These are phyloP conservation scores for Sciaenops ocellatus DNA, from an alignment of 2,797 vertebrate species.

Conservation along the genomic window DNA sequence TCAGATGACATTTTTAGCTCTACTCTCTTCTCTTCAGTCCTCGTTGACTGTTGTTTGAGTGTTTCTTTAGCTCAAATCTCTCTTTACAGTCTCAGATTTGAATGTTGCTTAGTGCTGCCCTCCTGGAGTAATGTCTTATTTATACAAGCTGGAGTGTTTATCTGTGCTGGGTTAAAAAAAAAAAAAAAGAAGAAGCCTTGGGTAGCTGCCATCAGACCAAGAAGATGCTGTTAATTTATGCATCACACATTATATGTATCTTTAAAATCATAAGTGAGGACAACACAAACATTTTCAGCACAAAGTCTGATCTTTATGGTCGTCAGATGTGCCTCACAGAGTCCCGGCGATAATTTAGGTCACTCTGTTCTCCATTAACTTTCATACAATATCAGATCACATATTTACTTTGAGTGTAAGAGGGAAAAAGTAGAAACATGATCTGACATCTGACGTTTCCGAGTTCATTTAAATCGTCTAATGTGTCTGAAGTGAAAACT, in stretches of 20 bases:
- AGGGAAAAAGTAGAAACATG: neutral
- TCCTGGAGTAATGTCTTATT: slow-evolving; percentile 48
- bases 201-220: slow-evolving; percentile 48
- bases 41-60: slow-evolving; percentile 16
- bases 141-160: slow-evolving; percentile 33
- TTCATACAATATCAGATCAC: neutral
- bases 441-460: neutral
- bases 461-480: slow-evolving; percentile 2
- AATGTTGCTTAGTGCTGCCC: slow-evolving; percentile 21
- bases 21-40: slow-evolving; percentile 2
- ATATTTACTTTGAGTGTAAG: slow-evolving; percentile 1
- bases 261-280: slow-evolving; percentile 28
- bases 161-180: slow-evolving; percentile 11
- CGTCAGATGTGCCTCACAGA: slow-evolving; percentile 58
- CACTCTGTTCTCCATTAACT: slow-evolving; percentile 67
- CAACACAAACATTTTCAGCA: slow-evolving; percentile 33
- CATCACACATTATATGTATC: slow-evolving; percentile 22
- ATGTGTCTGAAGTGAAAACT: neutral
- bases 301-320: slow-evolving; percentile 46
- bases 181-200: slow-evolving; percentile 7
- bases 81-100: slow-evolving; percentile 20
- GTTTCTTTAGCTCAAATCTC: slow-evolving; percentile 4
- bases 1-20: slow-evolving; percentile 32
- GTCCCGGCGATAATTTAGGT: slow-evolving; percentile 66
- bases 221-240: slow-evolving; percentile 48